Conservation (phyloP, 2,888 invertebrate species). For the Leucophenga montana region DNA sequence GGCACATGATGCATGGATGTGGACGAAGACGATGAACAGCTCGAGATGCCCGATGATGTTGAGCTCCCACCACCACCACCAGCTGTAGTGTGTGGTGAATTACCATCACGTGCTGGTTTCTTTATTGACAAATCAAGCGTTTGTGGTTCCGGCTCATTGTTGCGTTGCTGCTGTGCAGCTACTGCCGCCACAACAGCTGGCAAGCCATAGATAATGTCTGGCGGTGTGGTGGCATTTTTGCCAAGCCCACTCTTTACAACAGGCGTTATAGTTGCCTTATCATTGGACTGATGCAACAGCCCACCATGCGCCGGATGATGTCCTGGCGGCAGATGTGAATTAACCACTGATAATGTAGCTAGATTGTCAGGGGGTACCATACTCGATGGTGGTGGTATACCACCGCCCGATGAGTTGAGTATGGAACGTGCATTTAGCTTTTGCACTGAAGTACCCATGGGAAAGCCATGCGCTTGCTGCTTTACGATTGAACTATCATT, state of each 20-base stretch:
- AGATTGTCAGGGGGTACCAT: constrained; percentile 73
- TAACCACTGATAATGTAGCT: constrained; percentile 82
- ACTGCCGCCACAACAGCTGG: constrained; percentile 45
- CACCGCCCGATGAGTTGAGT: neutral
- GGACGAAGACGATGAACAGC: constrained; percentile 34
- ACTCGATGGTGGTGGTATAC: constrained; percentile 53
- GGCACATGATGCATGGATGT: constrained; percentile 38
- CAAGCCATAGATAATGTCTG: constrained; percentile 68
- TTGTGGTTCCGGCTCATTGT: constrained; percentile 76
- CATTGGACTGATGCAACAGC: constrained; percentile 66
- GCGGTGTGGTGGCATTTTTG: constrained; percentile 51
- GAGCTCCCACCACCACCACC: constrained; percentile 11
- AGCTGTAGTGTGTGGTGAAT: constrained; percentile 63
- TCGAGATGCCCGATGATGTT: constrained; percentile 25
- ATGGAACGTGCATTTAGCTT: constrained; percentile 35
- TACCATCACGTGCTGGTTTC: constrained; percentile 76
- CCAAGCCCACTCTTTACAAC: constrained; percentile 62
- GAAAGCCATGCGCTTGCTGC: constrained; percentile 57
- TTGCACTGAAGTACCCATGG: constrained; percentile 55
- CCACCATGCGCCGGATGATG: constrained; percentile 50
- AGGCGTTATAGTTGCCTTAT: constrained; percentile 81
- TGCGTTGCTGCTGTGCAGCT: constrained; percentile 63
- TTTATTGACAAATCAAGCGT: constrained; percentile 86
- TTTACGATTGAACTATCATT: constrained; percentile 69
- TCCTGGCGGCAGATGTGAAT: constrained; percentile 71